These are phyloP conservation scores for Wasmannia auropunctata DNA, from an alignment of 1,140 invertebrate species.

Conservation along the genomic window DNA sequence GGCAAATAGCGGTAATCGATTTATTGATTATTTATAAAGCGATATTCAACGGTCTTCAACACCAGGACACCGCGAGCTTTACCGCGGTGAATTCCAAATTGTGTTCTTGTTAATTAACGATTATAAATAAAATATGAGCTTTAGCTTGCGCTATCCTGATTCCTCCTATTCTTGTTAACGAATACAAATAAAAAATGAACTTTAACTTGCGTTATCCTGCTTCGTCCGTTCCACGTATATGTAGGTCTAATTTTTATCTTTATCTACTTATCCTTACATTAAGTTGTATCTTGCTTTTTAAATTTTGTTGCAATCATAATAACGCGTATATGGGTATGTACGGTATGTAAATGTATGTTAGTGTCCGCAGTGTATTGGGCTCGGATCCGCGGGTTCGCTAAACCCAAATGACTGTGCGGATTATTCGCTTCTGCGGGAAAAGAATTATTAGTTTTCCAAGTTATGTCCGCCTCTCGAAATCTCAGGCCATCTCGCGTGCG, in stretches of 20 bases:
- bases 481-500: constrained; percentile 42
- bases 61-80: background rate
- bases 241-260: background rate
- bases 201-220: background rate
- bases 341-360: background rate
- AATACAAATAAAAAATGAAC: background rate
- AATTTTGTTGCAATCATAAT: background rate
- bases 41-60: background rate
- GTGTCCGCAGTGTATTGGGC: background rate
- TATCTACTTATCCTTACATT: background rate
- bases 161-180: background rate
- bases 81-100: constrained; percentile 27
- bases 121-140: background rate
- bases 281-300: background rate
- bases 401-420: too few relatives aligned
- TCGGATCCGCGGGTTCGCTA: background rate
- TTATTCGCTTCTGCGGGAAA: background rate
- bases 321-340: background rate
- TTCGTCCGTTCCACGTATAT: background rate
- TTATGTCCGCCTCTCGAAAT: constrained; percentile 49
- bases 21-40: constrained; percentile 61
- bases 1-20: constrained; percentile 26
- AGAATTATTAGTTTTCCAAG: constrained; percentile 11
- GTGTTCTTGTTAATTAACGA: background rate
- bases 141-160: background rate